Base-by-base conservation (phyloP, 2,888 invertebrate genomes). In the Drosophila kuntzei region DNA sequence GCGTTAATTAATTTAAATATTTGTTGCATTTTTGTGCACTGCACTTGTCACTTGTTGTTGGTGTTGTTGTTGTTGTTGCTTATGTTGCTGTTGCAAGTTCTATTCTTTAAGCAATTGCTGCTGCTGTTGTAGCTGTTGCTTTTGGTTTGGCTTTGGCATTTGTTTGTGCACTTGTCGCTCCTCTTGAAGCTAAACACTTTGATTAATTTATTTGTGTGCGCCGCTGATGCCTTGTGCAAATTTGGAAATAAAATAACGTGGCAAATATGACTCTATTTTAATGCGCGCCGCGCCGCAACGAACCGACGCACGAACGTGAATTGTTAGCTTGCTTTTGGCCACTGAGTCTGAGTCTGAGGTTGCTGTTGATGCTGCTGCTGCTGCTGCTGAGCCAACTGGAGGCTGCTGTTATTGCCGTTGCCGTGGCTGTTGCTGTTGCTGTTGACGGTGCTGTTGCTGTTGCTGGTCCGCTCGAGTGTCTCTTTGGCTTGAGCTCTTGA, bases 401-500 rank as follows among this genome's bases (percentile, higher is more conserved):
- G 60, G 58, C 59, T 59, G 68, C 32, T 44, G 63, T 37, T 34
- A 51, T 41, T 47, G 44, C 46, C 37, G 64, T 25, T 36, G 53
- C 34, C 41, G 67, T 22, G 3, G 60, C 27, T 20, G 60, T 12
- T 37, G 51, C 37, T 36, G 62, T 41, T 44, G 68, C 25, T 36
- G 70, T 61, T 51, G 80, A 44, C 54, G 76, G 58, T 49, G 63
- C 60, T 69, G 80, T 53, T 63, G 79, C 62, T 58, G 74, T 71
- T 80, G 68, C 87, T 87, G 91, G 88, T 90, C 92, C 92, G 92
- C 90, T 91, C 91, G 91, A 92, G 92, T 91, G 91, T 82, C 91
- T 91, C 92, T 91, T 90, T 91, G 89, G 92, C 92, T 91, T 91
- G 91, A 90, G 91, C 91, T 91, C 91, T 91, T 92, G 90, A 91